Evolutionary conservation across 2,113 vertebrate species (phyloP), one percentile per base, ranked within the genome.

Genomic region (Porphyrio hochstetteri): DNA sequence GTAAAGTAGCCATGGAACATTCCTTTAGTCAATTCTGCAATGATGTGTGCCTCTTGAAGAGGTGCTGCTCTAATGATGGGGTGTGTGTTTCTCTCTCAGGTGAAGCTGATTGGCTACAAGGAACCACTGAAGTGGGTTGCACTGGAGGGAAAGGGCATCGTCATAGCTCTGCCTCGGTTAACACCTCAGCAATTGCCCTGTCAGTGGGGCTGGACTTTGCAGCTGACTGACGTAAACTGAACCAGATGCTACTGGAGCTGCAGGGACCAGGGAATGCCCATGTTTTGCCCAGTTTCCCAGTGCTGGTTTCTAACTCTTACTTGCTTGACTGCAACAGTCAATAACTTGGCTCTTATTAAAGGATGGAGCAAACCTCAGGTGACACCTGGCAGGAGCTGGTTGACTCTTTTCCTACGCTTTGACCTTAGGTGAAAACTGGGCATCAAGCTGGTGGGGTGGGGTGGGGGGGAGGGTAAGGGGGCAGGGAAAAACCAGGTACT

Each of bases 151-250:
- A 91, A 71, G 5, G 99, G 99, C 82, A 97, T 99, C 4, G 4
- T 48, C 25, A 97, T 99, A 23, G 18, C 96, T 67, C 93, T 99
- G 81, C 99, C 99, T 31, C 95, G 52, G 5, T 93, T 99, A 65
- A 97, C 97, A 55, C 57, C 96, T 60, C 91, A 78, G 85, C 97
- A 99, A 97, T 91, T 99, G 97, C 98, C 99, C 0, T 99, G 98
- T 91, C 97, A 97, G 64, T 99, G 99, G 99, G 99, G 97, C 84
- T 99, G 99, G 99, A 97, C 98, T 8, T 96, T 99, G 57, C 98
- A 81, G 76, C 94, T 99, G 80, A 99, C 95, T 8, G 97, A 97
- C 1, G 68, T 98, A 75, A 87, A 60, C 57, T 98, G 88, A 96
- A 55, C 57, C 33, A 5, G 2, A 5, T 3, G 4, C 40, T 33